Evolutionary conservation across 2,113 vertebrate genomes (phyloP).

Genomic region (Gallinago undulata): DNA sequence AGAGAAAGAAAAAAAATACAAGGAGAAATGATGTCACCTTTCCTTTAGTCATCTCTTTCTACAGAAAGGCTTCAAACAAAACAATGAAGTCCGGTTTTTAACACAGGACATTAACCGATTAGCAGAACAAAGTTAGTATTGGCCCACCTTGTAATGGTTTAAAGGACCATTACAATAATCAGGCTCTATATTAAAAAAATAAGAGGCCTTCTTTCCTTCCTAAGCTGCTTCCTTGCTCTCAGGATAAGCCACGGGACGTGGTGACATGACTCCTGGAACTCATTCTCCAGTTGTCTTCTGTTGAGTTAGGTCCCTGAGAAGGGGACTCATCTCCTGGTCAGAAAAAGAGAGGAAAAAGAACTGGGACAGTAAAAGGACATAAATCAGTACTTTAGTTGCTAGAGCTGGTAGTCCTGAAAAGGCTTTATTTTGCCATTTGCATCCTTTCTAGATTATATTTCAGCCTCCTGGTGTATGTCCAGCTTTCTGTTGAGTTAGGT

Average conservation of each 20-base stretch:
- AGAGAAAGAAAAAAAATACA: background rate
- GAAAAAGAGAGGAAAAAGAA: background rate
- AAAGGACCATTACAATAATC: background rate
- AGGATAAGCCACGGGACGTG: background rate
- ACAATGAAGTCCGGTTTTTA: background rate
- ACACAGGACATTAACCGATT: background rate
- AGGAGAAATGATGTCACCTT: background rate
- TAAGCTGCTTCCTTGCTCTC: background rate
- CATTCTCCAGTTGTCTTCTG: background rate
- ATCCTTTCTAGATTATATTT: conserved; percentile 14
- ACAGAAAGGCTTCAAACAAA: background rate
- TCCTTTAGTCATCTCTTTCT: background rate
- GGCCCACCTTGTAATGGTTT: background rate
- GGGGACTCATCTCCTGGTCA: background rate
- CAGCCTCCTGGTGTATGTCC: background rate
- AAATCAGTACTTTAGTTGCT: background rate
- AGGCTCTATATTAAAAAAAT: background rate
- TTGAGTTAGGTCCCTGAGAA: background rate
- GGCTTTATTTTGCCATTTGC: background rate
- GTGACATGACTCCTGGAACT: background rate
- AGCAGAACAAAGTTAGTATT: background rate
- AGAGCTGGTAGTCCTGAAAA: background rate
- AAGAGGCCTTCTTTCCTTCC: background rate
- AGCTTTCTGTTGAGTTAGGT: too few species aligned
- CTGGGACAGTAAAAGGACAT: background rate